Conservation (phyloP, 2,888 invertebrate species). For the Napeogenes sylphis region DNA sequence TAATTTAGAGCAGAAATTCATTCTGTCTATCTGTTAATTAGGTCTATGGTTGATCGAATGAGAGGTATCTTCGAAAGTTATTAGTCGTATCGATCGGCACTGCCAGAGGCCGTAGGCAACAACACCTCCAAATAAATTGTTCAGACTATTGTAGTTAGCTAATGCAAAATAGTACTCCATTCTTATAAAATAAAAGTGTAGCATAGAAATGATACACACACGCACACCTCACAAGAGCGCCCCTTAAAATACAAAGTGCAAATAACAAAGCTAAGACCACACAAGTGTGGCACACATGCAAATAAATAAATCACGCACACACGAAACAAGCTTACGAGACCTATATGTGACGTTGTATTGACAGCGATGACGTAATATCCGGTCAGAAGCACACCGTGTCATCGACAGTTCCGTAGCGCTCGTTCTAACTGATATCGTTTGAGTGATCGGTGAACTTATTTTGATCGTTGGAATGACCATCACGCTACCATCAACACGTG, state of each 20-base stretch:
- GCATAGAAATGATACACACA: no score
- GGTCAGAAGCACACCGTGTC: slow-evolving; percentile 33
- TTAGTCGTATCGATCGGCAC: no score
- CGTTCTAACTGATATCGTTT: slow-evolving; percentile 17
- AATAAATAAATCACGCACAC: background rate
- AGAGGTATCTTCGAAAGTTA: no score
- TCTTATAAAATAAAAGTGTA: no score
- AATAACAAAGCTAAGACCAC: background rate
- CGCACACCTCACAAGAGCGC: background rate
- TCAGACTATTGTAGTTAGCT: no score
- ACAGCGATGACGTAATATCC: slow-evolving; percentile 55
- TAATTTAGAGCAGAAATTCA: no score
- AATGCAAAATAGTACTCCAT: no score
- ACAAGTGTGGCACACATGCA: background rate
- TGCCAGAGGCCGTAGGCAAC: no score
- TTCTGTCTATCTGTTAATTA: no score
- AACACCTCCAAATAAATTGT: no score
- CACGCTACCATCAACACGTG: background rate
- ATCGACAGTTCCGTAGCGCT: slow-evolving; percentile 35
- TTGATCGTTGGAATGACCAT: slow-evolving; percentile 8
- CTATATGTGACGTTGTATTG: slow-evolving; percentile 18
- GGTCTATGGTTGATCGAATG: no score
- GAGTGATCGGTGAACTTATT: slow-evolving; percentile 17
- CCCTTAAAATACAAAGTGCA: background rate
- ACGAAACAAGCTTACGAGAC: background rate